These are phyloP conservation scores for Epinephelus fuscoguttatus DNA, from an alignment of 2,113 vertebrate species.

Conservation along the genomic window DNA sequence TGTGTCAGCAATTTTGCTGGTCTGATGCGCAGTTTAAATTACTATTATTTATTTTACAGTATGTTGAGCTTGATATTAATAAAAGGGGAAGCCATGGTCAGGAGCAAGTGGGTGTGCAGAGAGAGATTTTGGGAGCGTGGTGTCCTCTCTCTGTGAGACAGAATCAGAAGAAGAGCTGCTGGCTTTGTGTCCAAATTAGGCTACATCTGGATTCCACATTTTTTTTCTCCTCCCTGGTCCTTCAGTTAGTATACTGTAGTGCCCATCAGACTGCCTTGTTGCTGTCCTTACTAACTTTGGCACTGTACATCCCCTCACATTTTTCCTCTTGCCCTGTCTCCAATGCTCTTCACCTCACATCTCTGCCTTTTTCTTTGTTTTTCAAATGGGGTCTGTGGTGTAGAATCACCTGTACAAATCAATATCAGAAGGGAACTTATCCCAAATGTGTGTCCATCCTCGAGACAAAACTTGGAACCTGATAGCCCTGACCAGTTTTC, in stretches of 20 bases:
- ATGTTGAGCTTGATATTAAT: conserved; percentile 28
- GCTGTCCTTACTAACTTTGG: conserved; percentile 13
- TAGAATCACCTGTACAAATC: background rate
- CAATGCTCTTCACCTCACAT: background rate
- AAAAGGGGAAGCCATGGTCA: conserved; percentile 32
- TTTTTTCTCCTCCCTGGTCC: background rate
- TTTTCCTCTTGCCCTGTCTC: background rate
- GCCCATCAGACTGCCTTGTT: background rate
- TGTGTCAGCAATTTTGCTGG: conserved; percentile 30
- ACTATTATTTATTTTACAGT: conserved; percentile 35
- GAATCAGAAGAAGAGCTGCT: conserved; percentile 36
- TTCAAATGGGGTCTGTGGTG: background rate
- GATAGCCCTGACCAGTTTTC: background rate
- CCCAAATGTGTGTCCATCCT: background rate
- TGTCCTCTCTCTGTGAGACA: conserved; percentile 25
- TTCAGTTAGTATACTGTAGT: background rate
- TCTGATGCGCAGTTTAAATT: conserved; percentile 38
- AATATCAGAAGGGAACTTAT: background rate
- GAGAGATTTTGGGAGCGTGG: conserved; percentile 4
- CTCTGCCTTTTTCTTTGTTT: background rate
- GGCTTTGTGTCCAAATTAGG: conserved; percentile 68
- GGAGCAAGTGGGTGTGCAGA: conserved; percentile 13
- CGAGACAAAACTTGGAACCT: background rate
- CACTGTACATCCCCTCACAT: background rate
- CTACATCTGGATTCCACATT: conserved; percentile 54